Evolutionary conservation across 2,888 invertebrate species (phyloP), one percentile per base, ranked within the genome.

Genomic region (Hirudinaria manillensis): DNA sequence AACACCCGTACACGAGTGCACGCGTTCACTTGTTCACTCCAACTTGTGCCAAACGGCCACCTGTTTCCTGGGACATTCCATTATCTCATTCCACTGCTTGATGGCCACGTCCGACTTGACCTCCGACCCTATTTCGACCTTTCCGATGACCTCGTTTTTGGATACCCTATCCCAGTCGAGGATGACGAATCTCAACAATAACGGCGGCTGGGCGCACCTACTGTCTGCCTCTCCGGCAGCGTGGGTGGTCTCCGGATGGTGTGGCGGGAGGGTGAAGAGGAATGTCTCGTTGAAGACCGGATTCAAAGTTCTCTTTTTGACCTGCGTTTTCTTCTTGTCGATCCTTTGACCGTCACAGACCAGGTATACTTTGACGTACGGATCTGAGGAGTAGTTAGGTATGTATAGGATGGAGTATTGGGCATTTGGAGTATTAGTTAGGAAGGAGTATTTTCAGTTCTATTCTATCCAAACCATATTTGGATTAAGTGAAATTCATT

Each of bases 31-130:
- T 53, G 55, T 70, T 71, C 53, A 84, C 71, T 81, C 91, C 82
- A 98, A 89, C 88, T 95, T 95, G 89, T 99, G 98, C 98, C 98
- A 99, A 87, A 98, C 96, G 79, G 98, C 98, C 85, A 98, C 96
- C 89, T 98, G 98, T 80, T 97, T 91, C 81, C 97, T 90, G 73
- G 97, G 97, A 80, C 95, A 95, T 84, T 92, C 94, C 88, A 94
- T 93, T 80, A 97, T 95, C 88, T 97, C 96, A 83, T 92, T 93
- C 97, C 97, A 98, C 87, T 98, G 98, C 65, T 73, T 73, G 29
- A 73, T 19, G 24, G 36, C 73, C 34, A 32, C 38, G n/a, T 73
- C 73, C n/a, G 55, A 29, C n/a, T n/a, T 29, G 2, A 73, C 73
- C 16, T 73, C 73, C 19, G 73, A 61, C 19, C 73, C 73, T 38